Conservation (phyloP, 2,797 vertebrate species). For the Danio aesculapii region DNA sequence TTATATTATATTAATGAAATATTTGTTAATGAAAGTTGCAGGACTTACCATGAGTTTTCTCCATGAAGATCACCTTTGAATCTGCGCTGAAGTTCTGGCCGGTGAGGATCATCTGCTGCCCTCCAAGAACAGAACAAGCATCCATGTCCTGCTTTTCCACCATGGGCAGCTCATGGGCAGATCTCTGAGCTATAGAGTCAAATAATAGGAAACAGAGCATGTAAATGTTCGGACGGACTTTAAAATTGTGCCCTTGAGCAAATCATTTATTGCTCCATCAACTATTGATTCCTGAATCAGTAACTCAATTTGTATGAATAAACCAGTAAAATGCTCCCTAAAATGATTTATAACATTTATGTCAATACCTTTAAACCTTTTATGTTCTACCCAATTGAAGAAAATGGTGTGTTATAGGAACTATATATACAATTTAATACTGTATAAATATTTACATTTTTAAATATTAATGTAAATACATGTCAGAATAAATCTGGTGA, state of each 20-base stretch:
- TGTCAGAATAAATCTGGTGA: no score
- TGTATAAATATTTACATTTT: no score
- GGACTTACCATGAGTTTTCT: slow-evolving; percentile 86
- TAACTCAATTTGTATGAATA: not conserved
- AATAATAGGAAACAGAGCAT: slow-evolving; percentile 10
- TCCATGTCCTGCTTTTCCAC: slow-evolving; percentile 88
- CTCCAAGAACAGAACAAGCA: slow-evolving; percentile 85
- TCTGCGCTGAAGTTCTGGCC: slow-evolving; percentile 90
- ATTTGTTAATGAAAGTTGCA: not conserved
- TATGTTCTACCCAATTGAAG: no score
- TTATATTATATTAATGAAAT: no score
- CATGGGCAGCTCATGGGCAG: slow-evolving; percentile 90
- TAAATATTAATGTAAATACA: no score
- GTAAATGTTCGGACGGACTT: not conserved
- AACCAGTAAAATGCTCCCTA: not conserved
- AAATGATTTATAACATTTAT: not conserved
- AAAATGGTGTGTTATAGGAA: no score
- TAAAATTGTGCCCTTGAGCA: not conserved
- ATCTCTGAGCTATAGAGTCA: slow-evolving; percentile 83
- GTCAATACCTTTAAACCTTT: no score
- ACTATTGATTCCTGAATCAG: not conserved
- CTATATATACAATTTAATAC: no score
- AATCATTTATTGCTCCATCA: not conserved
- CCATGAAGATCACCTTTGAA: slow-evolving; percentile 89
- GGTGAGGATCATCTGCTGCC: slow-evolving; percentile 89